Evolutionary conservation across 2,797 vertebrate genomes (phyloP), one percentile per base, ranked within the genome.

Genomic region (Anguilla pacifica): DNA sequence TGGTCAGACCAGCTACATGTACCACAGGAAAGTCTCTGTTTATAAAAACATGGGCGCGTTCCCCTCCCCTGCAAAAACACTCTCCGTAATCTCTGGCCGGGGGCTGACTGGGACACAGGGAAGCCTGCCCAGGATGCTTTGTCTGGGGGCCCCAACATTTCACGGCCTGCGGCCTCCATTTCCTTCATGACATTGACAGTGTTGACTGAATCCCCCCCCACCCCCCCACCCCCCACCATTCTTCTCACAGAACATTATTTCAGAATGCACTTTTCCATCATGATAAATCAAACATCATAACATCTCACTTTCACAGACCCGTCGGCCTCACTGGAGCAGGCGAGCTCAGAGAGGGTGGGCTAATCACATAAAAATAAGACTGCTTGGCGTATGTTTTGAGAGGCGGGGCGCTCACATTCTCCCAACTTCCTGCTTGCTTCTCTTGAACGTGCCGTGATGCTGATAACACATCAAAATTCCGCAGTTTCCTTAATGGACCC

Each of bases 1-100:
- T 79, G 91, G 93, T 95, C 94, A 92, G 88, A 88, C 92, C 92
- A 87, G 92, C 91, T 92, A 90, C 88, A 91, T 90, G 93, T 93
- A 95, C 93, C 92, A 95, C 94, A 94, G 94, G 93, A 95, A 95
- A 93, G 49, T 43, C 39, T 79, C 13, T 81, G 39, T 81, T 81
- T 81, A 81, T 46, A 43, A 81, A 81, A 81, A 81, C 77, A 81
- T 25, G 43, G 77, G 6, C 77, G 19, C 43, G 25, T 5, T 49
- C 77, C 77, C 77, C 77, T 49, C 43, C 77, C 77, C 77, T 46
- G 77, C 25, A 49, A 81, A 46, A 81, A 81, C 77, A 81, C 43
- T 81, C 39, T 46, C n/a, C 43, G 1, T 77, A 81, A 81, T 81
- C 77, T 49, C 39, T 81, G 77, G 43, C 19, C 43, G 77, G 77